phyloP scores from a whole-genome alignment of 2,888 invertebrate species.

The Rhamphomyia laevipes region DNA sequence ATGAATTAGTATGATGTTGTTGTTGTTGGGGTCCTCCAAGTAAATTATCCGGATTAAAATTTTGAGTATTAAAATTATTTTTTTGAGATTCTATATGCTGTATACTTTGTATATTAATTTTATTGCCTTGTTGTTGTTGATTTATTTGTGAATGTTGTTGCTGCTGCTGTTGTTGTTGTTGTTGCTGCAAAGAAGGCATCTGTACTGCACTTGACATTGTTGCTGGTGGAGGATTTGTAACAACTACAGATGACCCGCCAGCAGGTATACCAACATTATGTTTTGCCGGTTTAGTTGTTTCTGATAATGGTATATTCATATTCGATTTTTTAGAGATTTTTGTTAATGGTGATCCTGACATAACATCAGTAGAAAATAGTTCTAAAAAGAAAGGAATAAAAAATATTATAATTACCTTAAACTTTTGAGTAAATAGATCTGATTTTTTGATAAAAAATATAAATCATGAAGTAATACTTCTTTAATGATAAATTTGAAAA shows the following conservation, averaged over 20 bases:
- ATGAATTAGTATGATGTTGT: constrained; percentile 26
- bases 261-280: neutral
- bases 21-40: constrained; percentile 23
- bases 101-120: neutral
- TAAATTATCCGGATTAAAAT: constrained; percentile 31
- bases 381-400: constrained; percentile 16
- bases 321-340: constrained; percentile 33
- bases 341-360: constrained; percentile 33
- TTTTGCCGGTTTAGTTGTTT: constrained; percentile 23
- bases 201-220: constrained; percentile 32
- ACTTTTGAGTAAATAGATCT: no score
- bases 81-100: constrained; percentile 9
- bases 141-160: neutral
- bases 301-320: constrained; percentile 24
- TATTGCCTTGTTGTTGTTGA: neutral
- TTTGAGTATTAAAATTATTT: constrained; percentile 32
- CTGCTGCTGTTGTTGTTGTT: constrained; percentile 3
- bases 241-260: constrained; percentile 8
- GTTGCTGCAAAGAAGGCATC: constrained; percentile 20
- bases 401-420: neutral
- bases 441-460: neutral
- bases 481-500: no score
- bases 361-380: constrained; percentile 30
- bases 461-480: neutral
- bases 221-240: constrained; percentile 30